Percentiles rank a stretch among this genome's conserved stretches.
phyloP scores from a whole-genome alignment of 2,888 invertebrate genomes.

The Sminthurinus aureus region DNA sequence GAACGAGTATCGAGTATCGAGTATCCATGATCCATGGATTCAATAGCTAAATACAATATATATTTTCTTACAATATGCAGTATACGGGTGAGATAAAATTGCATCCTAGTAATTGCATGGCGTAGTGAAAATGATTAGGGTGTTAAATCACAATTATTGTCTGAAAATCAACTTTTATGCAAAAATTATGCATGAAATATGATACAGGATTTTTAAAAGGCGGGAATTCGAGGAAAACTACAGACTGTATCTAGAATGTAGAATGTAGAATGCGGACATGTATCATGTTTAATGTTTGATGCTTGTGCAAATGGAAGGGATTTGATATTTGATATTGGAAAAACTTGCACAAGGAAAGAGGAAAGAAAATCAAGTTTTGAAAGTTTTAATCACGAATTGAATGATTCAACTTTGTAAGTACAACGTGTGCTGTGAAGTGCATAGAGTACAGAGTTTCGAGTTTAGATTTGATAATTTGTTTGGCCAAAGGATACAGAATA shows the following conservation, averaged over 20 bases:
- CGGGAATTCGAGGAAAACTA: background rate
- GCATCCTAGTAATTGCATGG: too few relatives aligned
- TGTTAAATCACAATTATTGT: background rate
- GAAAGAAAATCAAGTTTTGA: too few relatives aligned
- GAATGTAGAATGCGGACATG: background rate
- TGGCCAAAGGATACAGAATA: background rate
- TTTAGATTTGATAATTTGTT: conserved; percentile 8
- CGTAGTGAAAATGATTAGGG: background rate
- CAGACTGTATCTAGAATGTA: background rate
- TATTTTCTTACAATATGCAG: too few relatives aligned
- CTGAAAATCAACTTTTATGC: background rate
- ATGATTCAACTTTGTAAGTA: background rate
- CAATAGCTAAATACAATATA: too few relatives aligned
- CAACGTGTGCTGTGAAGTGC: background rate
- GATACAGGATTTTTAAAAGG: background rate
- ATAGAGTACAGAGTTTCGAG: background rate
- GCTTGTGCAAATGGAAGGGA: background rate
- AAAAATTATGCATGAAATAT: conserved; percentile 6
- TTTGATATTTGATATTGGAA: background rate
- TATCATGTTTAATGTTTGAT: background rate
- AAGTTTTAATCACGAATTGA: conserved; percentile 2
- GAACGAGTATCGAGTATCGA: too few relatives aligned
- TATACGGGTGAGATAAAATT: too few relatives aligned
- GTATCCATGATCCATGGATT: too few relatives aligned
- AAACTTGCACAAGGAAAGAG: too few relatives aligned